phyloP scores from a whole-genome alignment of 1,140 invertebrate species.

The Papilio helenus region DNA sequence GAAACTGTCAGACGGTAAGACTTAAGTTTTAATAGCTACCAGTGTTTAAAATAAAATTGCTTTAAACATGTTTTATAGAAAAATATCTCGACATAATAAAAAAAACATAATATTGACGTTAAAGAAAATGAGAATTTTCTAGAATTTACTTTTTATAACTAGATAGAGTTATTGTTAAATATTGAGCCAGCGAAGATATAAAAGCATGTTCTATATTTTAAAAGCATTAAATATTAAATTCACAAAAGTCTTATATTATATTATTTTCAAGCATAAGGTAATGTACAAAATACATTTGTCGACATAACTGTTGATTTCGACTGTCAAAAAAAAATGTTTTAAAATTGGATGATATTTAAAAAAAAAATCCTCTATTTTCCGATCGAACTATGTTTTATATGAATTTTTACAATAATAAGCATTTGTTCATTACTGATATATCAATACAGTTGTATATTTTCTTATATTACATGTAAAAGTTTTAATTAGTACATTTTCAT shows the following conservation, averaged over 20 bases:
- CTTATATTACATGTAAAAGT: background rate
- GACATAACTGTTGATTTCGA: background rate
- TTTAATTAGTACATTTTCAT: background rate
- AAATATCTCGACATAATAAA: background rate
- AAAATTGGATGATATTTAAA: too few relatives aligned
- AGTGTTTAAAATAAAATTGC: conserved; percentile 31
- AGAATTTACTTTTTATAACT: conserved; percentile 7
- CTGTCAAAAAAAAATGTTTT: background rate
- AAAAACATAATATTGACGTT: background rate
- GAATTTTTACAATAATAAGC: background rate
- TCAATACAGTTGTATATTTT: background rate
- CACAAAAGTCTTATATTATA: conserved; percentile 41
- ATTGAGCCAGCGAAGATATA: conserved; percentile 58
- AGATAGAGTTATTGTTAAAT: conserved; percentile 45
- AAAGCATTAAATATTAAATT: conserved; percentile 47
- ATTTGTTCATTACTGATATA: background rate
- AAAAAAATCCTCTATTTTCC: too few relatives aligned
- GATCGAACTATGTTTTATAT: too few relatives aligned
- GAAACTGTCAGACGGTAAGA: conserved; percentile 37
- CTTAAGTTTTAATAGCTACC: conserved; percentile 29
- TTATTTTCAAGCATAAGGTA: background rate
- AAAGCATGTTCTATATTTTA: conserved; percentile 51
- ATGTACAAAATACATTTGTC: background rate
- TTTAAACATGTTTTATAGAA: background rate
- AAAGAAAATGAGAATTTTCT: background rate